Evolutionary conservation across 2,888 invertebrate genomes (phyloP), one percentile per base, ranked within the genome.

Genomic region (Parasteatoda lunata): DNA sequence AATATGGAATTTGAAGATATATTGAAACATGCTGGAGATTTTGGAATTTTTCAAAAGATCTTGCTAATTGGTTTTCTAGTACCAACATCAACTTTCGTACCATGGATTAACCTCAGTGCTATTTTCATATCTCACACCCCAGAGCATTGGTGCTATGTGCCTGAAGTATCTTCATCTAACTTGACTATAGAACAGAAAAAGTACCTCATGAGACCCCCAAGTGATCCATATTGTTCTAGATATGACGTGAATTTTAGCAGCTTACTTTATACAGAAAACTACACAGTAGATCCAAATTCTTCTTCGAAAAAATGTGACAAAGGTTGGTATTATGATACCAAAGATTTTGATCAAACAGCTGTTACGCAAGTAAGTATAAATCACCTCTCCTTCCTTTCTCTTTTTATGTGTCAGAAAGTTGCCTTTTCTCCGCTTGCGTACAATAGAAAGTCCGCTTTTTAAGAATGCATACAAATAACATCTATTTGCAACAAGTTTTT

Each of bases 61-160:
- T 93, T 95, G 77, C 93, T 97, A 88, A 93, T 97, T 30, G 97
- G 96, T 95, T 93, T 97, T 79, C 95, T 97, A 86, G 96, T 97
- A 91, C 93, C 97, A 89, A 96, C 97, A 15, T 96, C 97, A 4
- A 96, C 97, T 91, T 94, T 97, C 97, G 49, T 97, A 97, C 92
- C 96, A 97, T 92, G 97, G 81, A 59, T 77, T 54, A 68, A 15
- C n/a, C 72, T 81, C 77, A 77, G 70, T 52, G 64, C 73, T 15
- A 73, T 89, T 48, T 89, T 82, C 51, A 45, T 66, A n/a, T 11
- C 75, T 13, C 64, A n/a, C 3, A 68, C 75, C 8, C 81, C 81
- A 9, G 81, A 82, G 11, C 95, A 97, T 92, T 97, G 97, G 96
- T 97, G 97, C 91, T 92, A 93, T 1, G 94, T 96, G 48, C 95